Percentiles rank a stretch among this genome's conserved stretches.
Conservation (phyloP, 1,140 invertebrate species). For the Ceratoteleas bidentatus region DNA sequence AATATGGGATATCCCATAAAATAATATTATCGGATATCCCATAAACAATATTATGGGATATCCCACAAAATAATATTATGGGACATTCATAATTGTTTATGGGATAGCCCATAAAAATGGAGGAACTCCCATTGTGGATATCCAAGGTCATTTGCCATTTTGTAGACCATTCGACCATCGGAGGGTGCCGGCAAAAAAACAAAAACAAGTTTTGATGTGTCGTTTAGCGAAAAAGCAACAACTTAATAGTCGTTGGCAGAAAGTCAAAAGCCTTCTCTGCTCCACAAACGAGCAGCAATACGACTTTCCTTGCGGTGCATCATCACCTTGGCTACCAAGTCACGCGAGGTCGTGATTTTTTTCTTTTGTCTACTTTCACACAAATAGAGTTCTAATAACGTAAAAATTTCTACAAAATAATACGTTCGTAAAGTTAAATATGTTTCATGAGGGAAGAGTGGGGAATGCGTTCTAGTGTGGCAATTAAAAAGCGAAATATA, state of each 20-base stretch:
- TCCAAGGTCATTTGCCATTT: no score
- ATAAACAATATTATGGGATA: no score
- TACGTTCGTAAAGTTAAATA: slow-evolving; percentile 23
- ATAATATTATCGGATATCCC: no score
- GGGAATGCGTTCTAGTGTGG: background rate
- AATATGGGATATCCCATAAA: no score
- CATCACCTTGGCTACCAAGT: slow-evolving; percentile 66
- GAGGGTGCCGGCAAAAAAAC: no score
- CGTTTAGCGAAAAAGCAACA: no score
- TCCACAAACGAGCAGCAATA: slow-evolving; percentile 49
- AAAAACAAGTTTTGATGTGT: no score
- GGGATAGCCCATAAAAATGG: no score
- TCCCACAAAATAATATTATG: no score
- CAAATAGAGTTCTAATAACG: slow-evolving; percentile 35
- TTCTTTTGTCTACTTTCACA: slow-evolving; percentile 56
- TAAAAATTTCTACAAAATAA: slow-evolving; percentile 44
- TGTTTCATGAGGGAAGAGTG: background rate
- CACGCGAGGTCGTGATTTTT: slow-evolving; percentile 63
- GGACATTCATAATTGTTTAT: no score
- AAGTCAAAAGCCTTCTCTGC: slow-evolving; percentile 58
- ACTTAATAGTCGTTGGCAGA: slow-evolving; percentile 27
- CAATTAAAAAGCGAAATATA: background rate
- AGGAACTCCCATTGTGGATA: no score
- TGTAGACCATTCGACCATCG: no score
- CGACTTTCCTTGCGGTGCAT: slow-evolving; percentile 58